Percentiles rank a stretch among this genome's conserved stretches.
Conservation (phyloP, 2,797 vertebrate species). For the Phoeniculus purpureus region DNA sequence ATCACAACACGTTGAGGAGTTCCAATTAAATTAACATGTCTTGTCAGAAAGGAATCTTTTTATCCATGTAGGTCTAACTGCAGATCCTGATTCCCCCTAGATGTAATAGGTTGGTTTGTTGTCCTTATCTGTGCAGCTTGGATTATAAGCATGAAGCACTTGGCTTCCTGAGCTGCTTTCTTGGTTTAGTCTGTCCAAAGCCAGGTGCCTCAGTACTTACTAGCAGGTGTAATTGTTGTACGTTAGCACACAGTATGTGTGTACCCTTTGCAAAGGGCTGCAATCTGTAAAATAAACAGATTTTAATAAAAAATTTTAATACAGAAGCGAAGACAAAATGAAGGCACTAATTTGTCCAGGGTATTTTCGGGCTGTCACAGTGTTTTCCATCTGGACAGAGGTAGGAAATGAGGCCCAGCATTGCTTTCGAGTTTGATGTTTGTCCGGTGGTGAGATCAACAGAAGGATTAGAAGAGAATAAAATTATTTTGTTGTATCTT, state of each 20-base stretch:
- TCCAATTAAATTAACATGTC: rapidly evolving
- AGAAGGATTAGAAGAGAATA: neutral
- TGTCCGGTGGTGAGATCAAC: neutral
- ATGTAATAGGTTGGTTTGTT: neutral
- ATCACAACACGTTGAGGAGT: neutral
- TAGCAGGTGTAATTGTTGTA: neutral
- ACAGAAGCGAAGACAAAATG: neutral
- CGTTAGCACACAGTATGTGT: neutral
- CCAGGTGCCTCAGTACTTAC: neutral
- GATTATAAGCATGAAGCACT: neutral
- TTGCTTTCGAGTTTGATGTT: neutral
- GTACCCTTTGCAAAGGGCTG: neutral
- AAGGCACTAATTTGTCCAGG: neutral
- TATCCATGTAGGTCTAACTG: neutral
- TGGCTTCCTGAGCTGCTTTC: neutral
- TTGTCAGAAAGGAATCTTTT: neutral
- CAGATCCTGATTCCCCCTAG: neutral
- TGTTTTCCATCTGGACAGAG: neutral
- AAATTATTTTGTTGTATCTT: neutral
- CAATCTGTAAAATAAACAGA: neutral
- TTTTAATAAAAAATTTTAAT: neutral
- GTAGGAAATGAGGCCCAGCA: neutral
- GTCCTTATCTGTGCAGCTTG: neutral
- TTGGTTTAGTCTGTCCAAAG: neutral
- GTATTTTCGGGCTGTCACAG: neutral